Conservation (phyloP, 2,888 invertebrate species). For the Hipparchia sbordonii region DNA sequence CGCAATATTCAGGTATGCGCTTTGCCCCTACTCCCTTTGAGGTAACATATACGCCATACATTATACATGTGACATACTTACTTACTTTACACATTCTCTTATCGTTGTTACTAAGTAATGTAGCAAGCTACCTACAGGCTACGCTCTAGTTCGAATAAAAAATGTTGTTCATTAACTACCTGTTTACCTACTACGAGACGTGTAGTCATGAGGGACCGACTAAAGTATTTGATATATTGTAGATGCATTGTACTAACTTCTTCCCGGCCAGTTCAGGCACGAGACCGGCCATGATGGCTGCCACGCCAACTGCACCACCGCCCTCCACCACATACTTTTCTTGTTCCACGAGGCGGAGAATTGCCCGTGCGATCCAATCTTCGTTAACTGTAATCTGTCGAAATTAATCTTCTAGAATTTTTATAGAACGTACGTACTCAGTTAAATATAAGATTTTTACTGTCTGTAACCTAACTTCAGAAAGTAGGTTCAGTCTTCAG, state of each 20-base stretch:
- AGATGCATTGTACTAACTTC: conserved; percentile 77
- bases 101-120: too few species aligned
- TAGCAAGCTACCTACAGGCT: too few species aligned
- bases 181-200: too few species aligned
- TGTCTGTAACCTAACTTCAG: too few species aligned
- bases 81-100: too few species aligned
- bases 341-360: conserved; percentile 89
- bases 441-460: too few species aligned
- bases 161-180: not conserved
- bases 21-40: too few species aligned
- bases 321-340: conserved; percentile 97
- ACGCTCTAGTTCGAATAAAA: not conserved
- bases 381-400: conserved; percentile 88
- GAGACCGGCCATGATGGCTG: conserved; percentile 91
- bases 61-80: too few species aligned
- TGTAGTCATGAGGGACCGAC: too few species aligned
- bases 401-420: not conserved
- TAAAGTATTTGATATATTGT: not conserved
- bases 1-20: too few species aligned
- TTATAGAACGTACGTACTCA: not conserved
- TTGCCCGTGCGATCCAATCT: conserved; percentile 92
- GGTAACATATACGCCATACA: too few species aligned
- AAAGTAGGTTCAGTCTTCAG: too few species aligned
- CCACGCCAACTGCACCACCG: conserved; percentile 93
- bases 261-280: conserved; percentile 91